Conservation (phyloP, 2,113 vertebrate species). For the human region GRCh38 chr7:72640001-72640500, state of each 20-base stretch:
- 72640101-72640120: neutral
- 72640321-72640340: neutral
- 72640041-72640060: neutral
- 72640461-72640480: neutral
- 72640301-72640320: neutral
- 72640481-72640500: neutral
- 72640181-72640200: neutral
- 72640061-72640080: neutral
- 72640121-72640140: neutral
- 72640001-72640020: neutral
- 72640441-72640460: neutral
- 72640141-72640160: neutral
- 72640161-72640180: neutral
- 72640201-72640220: neutral
- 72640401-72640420: neutral
- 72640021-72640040: neutral
- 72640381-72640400: neutral
- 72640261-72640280: neutral
- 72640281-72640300: neutral
- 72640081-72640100: neutral
- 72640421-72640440: neutral
- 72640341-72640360: neutral
- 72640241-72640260: neutral
- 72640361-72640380: neutral
- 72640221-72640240: neutral